Evolutionary conservation across 2,113 vertebrate genomes (phyloP).

Genomic region (Brachypteracias leptosomus): DNA sequence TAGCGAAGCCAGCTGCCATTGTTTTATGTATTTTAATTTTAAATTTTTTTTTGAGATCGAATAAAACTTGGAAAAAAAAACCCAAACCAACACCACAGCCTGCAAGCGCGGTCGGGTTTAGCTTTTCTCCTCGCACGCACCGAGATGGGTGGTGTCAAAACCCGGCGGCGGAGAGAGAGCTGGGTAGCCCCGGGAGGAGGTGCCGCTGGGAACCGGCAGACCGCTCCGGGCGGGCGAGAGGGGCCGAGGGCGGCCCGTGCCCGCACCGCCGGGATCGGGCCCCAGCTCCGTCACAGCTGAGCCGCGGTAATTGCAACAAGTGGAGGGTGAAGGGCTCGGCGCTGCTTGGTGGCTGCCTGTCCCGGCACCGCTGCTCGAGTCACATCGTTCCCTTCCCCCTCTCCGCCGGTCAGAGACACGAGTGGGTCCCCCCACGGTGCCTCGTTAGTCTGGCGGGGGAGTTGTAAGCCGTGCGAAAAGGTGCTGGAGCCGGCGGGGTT

Average conservation of each 20-base stretch:
- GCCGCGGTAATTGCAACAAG: background rate
- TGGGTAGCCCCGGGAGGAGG: background rate
- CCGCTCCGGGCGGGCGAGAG: background rate
- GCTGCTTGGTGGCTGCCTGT: background rate
- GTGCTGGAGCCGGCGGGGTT: background rate
- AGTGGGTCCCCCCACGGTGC: background rate
- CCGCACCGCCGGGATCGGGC: background rate
- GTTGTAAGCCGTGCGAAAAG: background rate
- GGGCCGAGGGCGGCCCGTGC: too few relatives aligned
- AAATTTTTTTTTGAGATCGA: slow-evolving; percentile 63
- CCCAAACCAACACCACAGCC: background rate
- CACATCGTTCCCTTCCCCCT: background rate
- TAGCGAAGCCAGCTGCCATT: slow-evolving; percentile 84
- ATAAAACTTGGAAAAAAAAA: slow-evolving; percentile 57
- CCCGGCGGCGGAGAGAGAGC: background rate
- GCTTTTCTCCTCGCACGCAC: background rate
- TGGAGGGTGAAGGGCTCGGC: background rate
- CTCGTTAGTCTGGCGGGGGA: too few relatives aligned
- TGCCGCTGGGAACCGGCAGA: background rate
- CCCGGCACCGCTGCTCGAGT: background rate
- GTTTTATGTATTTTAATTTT: slow-evolving; percentile 69
- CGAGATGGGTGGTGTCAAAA: background rate
- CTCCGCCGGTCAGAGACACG: too few relatives aligned
- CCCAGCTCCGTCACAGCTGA: background rate
- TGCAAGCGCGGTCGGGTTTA: background rate